phyloP scores from a whole-genome alignment of 2,797 vertebrate species.

The Austrolebias charrua region DNA sequence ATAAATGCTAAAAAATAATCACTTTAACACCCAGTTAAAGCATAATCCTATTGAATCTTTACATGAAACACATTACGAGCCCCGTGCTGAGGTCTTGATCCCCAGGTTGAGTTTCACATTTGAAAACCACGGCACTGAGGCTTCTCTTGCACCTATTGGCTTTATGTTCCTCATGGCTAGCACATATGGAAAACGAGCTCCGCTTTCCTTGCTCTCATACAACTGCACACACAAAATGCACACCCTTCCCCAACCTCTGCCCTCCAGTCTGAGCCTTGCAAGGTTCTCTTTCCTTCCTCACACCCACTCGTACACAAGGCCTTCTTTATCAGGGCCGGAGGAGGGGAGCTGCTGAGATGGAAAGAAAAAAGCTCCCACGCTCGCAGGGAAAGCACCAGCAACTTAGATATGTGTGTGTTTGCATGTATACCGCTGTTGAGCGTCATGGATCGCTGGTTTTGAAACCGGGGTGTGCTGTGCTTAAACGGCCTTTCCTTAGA shows the following conservation, averaged over 20 bases:
- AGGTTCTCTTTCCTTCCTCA: conserved; percentile 65
- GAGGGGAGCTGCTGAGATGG: conserved; percentile 43
- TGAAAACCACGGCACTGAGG: not conserved
- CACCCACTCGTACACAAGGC: conserved; percentile 71
- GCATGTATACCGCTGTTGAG: conserved; percentile 6
- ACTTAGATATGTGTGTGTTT: conserved; percentile 15
- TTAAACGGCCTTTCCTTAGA: conserved; percentile 37
- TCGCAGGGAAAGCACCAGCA: conserved; percentile 41
- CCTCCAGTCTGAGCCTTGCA: conserved; percentile 55
- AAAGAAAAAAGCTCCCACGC: conserved; percentile 69
- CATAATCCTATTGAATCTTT: not conserved
- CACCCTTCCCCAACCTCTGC: conserved; percentile 59
- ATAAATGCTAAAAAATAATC: not conserved
- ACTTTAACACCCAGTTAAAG: not conserved
- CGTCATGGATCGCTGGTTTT: conserved; percentile 29
- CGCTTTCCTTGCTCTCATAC: conserved; percentile 23
- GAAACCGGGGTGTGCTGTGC: conserved; percentile 42
- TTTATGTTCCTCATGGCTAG: conserved; percentile 9
- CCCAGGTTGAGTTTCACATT: not conserved
- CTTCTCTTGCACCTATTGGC: not conserved
- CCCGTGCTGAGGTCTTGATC: not conserved
- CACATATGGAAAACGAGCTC: conserved; percentile 18
- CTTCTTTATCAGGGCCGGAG: conserved; percentile 67
- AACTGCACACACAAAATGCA: conserved; percentile 30
- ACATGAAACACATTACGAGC: not conserved